Base-by-base conservation (phyloP, 2,797 vertebrate species). In the Aeoliscus strigatus region DNA sequence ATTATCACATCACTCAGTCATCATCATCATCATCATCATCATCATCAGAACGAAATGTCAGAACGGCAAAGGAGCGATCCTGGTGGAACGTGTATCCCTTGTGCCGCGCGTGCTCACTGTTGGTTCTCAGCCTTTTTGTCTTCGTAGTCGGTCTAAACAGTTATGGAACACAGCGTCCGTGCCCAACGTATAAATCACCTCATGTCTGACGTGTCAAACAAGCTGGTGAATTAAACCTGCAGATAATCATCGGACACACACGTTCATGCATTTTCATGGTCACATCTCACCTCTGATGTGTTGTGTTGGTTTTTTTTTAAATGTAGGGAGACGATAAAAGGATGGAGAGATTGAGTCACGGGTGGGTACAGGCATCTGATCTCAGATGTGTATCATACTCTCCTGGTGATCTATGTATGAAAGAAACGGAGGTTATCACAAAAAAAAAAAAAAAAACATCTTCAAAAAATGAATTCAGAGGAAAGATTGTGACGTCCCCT, bases 21-120 rank as follows among this genome's bases (percentile, higher is more conserved):
- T n/a, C n/a, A n/a, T n/a, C n/a, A n/a, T n/a, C n/a, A 43, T 77
- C 67, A 69, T 70, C 73, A 40, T 55, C 51, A 53, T 73, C 72
- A 68, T 37, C 54, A 40, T 63, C 41, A 48, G 43, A 61, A 45
- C 5, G 24, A 85, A 86, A 86, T 86, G 82, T 79, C 80, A 82
- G 30, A 47, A 47, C 43, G 55, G 40, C 39, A 52, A 41, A 60
- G 56, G 51, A 35, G 30, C 65, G 78, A 71, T 73, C 58, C 51
- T 30, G 29, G 34, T 67, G 60, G 58, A 66, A 68, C 40, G 4
- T 51, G 52, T 59, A 75, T 83, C 75, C 82, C 84, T 83, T 80
- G 31, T 26, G 51, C 51, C 3, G 58, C 34, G 44, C 27, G 9
- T 18, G 48, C 47, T 60, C 36, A n/a, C n/a, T 2, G 25, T 32